Evolutionary conservation across 2,888 invertebrate species (phyloP).

Genomic region (Rapana venosa): DNA sequence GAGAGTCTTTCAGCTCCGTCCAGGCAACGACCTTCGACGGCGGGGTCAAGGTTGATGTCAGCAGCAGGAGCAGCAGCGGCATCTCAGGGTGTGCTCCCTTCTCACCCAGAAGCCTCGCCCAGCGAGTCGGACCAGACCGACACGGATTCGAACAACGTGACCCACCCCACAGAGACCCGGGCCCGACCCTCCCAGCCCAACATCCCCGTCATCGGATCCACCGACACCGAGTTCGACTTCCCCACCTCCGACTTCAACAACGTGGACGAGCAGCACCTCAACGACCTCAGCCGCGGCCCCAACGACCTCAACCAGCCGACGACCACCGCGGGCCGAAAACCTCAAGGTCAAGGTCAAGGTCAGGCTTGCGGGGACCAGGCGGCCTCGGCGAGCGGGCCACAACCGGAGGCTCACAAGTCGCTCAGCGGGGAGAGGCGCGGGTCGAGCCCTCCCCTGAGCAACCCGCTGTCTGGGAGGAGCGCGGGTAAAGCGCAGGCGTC

Average conservation of each 20-base stretch:
- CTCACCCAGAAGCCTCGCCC: conserved; percentile 53
- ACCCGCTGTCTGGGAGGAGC: not conserved
- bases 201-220: conserved; percentile 63
- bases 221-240: conserved; percentile 71
- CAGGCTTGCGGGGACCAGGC: not conserved
- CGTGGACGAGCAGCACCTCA: conserved; percentile 62
- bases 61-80: conserved; percentile 41
- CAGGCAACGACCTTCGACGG: not conserved
- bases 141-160: conserved; percentile 67
- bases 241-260: conserved; percentile 71
- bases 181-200: conserved; percentile 48
- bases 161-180: conserved; percentile 53
- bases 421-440: not conserved
- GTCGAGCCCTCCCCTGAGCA: not conserved
- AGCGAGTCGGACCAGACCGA: conserved; percentile 68
- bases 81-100: conserved; percentile 46
- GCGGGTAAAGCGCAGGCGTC: not conserved
- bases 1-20: not conserved
- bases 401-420: not conserved
- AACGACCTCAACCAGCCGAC: conserved; percentile 41
- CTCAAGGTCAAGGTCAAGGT: not conserved
- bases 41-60: not conserved
- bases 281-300: conserved; percentile 68
- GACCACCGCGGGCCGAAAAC: not conserved
- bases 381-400: not conserved